A percentile compares a stretch with the other conserved stretches of the same genome.
Conservation (phyloP, 2,797 vertebrate genomes). For the Poeciliopsis presidionis region DNA sequence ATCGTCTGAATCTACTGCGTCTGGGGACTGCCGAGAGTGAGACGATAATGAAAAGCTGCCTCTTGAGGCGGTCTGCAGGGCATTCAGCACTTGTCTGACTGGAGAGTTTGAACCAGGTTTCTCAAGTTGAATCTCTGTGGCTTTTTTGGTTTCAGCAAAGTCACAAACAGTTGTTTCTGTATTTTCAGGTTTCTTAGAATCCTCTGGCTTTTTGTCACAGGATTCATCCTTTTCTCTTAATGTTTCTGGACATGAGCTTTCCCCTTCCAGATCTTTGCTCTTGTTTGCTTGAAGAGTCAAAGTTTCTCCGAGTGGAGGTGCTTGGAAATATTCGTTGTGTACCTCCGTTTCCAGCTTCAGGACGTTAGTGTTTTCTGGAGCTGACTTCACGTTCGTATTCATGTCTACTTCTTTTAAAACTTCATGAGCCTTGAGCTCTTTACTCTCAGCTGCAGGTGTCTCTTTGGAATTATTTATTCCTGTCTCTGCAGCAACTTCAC, state of each 20-base stretch:
- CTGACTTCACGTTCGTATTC: constrained; percentile 53
- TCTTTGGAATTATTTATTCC: constrained; percentile 26
- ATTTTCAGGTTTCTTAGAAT: constrained; percentile 31
- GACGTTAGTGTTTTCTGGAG: constrained; percentile 70
- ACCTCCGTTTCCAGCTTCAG: constrained; percentile 75
- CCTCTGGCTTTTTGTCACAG: constrained; percentile 26
- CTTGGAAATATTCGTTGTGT: constrained; percentile 77
- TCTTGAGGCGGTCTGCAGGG: constrained; percentile 74
- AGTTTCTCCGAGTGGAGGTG: constrained; percentile 73
- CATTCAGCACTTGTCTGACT: constrained; percentile 75
- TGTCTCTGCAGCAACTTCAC: constrained; percentile 18
- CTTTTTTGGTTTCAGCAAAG: constrained; percentile 59
- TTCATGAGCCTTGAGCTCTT: constrained; percentile 15
- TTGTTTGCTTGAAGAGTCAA: constrained; percentile 60
- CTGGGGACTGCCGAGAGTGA: constrained; percentile 76
- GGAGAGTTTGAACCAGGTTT: constrained; percentile 72
- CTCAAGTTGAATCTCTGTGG: constrained; percentile 56
- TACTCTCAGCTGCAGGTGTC: constrained; percentile 27
- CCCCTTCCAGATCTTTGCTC: constrained; percentile 40
- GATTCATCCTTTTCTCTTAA: constrained; percentile 21
- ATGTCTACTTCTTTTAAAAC: constrained; percentile 46
- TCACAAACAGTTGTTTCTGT: constrained; percentile 42
- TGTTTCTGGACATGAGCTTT: constrained; percentile 15
- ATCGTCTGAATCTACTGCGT: constrained; percentile 82
- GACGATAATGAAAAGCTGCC: constrained; percentile 70